Conservation (phyloP, 2,888 invertebrate species). For the Aphidoletes aphidimyza region DNA sequence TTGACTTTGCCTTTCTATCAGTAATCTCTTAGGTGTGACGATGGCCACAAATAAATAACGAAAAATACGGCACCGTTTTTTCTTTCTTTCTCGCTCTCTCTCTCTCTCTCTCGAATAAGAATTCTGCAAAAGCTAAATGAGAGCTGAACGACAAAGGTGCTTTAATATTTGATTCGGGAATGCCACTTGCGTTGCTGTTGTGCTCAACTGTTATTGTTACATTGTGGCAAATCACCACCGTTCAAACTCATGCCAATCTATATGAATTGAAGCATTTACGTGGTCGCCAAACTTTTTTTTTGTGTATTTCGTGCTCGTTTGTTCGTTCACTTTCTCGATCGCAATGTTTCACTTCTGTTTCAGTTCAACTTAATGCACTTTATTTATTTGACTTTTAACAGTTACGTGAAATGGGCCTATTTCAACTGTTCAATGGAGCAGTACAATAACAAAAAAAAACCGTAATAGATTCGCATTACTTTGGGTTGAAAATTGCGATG, state of each 20-base stretch:
- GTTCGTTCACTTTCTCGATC: background rate
- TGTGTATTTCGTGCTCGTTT: background rate
- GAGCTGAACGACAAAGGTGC: background rate
- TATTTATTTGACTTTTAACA: conserved; percentile 4
- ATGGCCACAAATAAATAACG: conserved; percentile 32
- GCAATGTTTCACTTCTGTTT: background rate
- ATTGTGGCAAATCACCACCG: background rate
- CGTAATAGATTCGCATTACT: conserved; percentile 27
- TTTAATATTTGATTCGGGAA: conserved; percentile 8
- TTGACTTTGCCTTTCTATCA: background rate
- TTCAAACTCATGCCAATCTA: background rate
- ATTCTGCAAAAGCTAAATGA: no score
- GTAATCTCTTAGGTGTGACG: background rate
- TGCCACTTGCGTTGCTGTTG: conserved; percentile 24
- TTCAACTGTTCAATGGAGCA: background rate
- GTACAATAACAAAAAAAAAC: conserved; percentile 7
- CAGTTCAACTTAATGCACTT: background rate
- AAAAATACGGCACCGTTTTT: no score
- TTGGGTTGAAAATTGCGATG: background rate
- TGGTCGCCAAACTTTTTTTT: conserved; percentile 43
- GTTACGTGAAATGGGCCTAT: conserved; percentile 4
- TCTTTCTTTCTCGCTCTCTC: no score
- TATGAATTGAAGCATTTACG: conserved; percentile 41
- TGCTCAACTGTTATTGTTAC: background rate
- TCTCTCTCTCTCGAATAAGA: background rate